These are phyloP conservation scores for Sarcophaga carnaria DNA, from an alignment of 2,888 invertebrate genomes.

Conservation along the genomic window DNA sequence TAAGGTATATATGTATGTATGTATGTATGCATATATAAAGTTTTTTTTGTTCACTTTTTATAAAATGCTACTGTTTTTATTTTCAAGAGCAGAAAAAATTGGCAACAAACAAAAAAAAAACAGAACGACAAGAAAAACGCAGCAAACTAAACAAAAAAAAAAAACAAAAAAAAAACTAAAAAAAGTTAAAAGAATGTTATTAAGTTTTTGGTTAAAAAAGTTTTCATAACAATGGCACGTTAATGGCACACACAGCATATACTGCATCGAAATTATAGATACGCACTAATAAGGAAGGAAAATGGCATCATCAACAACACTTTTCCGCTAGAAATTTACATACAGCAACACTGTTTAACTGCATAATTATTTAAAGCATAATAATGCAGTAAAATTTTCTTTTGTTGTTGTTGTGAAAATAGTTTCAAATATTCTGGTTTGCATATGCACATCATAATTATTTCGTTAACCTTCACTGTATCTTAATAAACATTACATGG, in stretches of 20 bases:
- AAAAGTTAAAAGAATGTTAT: constrained; percentile 44
- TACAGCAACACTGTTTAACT: neutral
- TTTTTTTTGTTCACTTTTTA: constrained; percentile 16
- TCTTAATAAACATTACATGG: neutral
- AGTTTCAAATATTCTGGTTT: no score
- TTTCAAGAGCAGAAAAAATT: neutral
- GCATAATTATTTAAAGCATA: neutral
- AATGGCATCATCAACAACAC: neutral
- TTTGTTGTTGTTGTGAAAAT: no score
- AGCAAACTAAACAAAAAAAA: constrained; percentile 6
- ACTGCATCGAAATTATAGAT: constrained; percentile 28
- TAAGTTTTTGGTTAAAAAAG: constrained; percentile 51
- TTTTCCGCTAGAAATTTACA: neutral
- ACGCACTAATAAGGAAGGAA: constrained; percentile 37
- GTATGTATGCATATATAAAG: neutral
- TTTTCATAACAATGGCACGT: constrained; percentile 43
- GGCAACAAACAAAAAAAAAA: neutral
- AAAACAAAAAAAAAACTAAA: constrained; percentile 22
- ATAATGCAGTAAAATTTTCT: no score
- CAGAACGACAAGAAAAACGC: constrained; percentile 34
- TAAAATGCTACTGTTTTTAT: neutral
- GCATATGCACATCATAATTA: neutral
- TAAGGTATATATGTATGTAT: neutral
- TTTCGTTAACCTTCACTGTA: neutral
- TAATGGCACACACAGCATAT: constrained; percentile 43